phyloP scores from a whole-genome alignment of 2,888 invertebrate genomes.

The Mythimna impura region DNA sequence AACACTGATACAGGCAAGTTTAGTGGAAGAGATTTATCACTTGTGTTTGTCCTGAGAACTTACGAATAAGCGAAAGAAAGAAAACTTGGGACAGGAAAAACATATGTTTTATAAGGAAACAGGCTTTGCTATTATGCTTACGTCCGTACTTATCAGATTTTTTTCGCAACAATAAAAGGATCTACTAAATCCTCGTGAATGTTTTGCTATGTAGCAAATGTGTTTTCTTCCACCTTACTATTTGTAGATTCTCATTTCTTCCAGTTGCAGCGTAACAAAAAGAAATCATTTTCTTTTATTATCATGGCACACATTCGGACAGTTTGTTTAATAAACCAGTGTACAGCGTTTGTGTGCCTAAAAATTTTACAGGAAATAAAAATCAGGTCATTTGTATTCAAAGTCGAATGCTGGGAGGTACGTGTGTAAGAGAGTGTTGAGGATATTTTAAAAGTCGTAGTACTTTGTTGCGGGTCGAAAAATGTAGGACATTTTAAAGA shows the following conservation, averaged over 20 bases:
- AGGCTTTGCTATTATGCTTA: conserved; percentile 48
- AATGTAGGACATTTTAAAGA: conserved; percentile 47
- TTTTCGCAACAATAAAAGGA: conserved; percentile 54
- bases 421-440: conserved; percentile 60
- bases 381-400: conserved; percentile 74
- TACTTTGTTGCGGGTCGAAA: conserved; percentile 60
- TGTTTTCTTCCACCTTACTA: conserved; percentile 47
- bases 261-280: conserved; percentile 48
- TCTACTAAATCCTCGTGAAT: conserved; percentile 54
- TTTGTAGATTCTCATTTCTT: conserved; percentile 47
- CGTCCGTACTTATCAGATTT: conserved; percentile 55
- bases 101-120: conserved; percentile 54
- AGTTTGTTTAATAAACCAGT: conserved; percentile 67
- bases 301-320: conserved; percentile 56
- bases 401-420: conserved; percentile 65
- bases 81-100: conserved; percentile 48
- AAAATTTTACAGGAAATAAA: conserved; percentile 62
- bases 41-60: conserved; percentile 34
- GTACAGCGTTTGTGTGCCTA: conserved; percentile 52
- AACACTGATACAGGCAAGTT: conserved; percentile 24
- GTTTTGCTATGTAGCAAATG: conserved; percentile 45
- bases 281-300: conserved; percentile 64
- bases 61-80: conserved; percentile 42
- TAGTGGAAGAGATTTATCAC: conserved; percentile 49
- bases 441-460: conserved; percentile 60